Percentiles rank a stretch among this genome's conserved stretches.
phyloP scores from a whole-genome alignment of 2,797 vertebrate species.

The Rhincodon typus region DNA sequence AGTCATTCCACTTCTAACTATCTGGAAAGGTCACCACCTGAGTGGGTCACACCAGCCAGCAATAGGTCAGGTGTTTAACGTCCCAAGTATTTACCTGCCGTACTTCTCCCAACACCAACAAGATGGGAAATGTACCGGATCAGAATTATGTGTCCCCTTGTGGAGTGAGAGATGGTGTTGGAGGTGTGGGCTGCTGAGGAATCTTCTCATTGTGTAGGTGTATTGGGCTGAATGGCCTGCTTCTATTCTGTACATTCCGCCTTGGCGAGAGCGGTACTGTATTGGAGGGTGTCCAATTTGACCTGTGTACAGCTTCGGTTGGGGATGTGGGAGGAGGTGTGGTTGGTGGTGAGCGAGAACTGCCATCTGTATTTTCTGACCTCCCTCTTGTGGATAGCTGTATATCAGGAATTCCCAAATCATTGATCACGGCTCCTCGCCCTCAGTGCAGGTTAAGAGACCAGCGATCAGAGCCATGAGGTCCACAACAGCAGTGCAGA shows the following conservation, averaged over 20 bases:
- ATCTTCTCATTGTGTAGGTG: too few species aligned
- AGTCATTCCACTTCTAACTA: slow-evolving; percentile 22
- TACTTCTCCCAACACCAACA: background rate
- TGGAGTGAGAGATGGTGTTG: background rate
- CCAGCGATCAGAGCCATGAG: too few species aligned
- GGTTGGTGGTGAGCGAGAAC: background rate
- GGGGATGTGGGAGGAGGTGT: background rate
- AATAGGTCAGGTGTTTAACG: background rate
- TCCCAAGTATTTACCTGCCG: background rate
- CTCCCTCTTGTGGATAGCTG: too few species aligned
- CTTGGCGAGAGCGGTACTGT: background rate
- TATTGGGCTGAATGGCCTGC: background rate
- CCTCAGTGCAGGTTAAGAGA: too few species aligned
- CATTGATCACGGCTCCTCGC: too few species aligned
- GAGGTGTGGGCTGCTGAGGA: background rate
- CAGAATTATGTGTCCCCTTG: background rate
- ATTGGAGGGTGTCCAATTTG: background rate
- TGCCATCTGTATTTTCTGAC: too few species aligned
- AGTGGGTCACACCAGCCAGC: background rate
- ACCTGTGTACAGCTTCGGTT: background rate
- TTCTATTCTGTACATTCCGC: background rate
- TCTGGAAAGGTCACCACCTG: background rate
- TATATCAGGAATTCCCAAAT: too few species aligned
- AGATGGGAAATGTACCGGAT: background rate
- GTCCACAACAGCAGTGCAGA: background rate